phyloP scores from a whole-genome alignment of 2,113 vertebrate species.

The Misgurnus anguillicaudatus region DNA sequence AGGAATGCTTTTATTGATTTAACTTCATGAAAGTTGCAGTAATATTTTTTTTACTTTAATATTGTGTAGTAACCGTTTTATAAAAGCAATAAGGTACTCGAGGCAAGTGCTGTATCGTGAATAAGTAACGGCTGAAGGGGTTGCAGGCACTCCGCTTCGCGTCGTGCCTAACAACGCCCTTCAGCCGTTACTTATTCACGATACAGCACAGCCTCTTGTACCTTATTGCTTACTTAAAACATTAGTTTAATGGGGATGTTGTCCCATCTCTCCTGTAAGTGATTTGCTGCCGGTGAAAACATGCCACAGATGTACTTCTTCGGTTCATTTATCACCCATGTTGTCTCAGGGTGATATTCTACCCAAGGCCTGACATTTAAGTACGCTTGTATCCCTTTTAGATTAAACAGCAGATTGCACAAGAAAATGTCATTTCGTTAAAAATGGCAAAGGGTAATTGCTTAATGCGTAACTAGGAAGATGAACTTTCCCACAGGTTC shows the following conservation, averaged over 20 bases:
- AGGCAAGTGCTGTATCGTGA: too few relatives aligned
- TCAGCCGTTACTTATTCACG: too few relatives aligned
- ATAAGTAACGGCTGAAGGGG: too few relatives aligned
- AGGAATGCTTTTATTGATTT: too few relatives aligned
- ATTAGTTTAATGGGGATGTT: not conserved
- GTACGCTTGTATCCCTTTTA: not conserved
- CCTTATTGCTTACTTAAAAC: too few relatives aligned
- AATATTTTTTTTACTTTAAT: too few relatives aligned
- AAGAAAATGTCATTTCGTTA: not conserved
- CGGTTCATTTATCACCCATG: not conserved
- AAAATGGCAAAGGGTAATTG: not conserved
- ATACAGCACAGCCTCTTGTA: too few relatives aligned
- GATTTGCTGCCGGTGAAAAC: not conserved
- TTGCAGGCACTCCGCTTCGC: too few relatives aligned
- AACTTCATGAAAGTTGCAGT: too few relatives aligned
- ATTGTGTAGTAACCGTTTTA: too few relatives aligned
- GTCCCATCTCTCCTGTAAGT: not conserved
- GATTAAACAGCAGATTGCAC: not conserved
- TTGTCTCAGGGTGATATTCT: not conserved
- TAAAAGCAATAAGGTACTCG: too few relatives aligned
- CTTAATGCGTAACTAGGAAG: not conserved
- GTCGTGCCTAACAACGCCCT: too few relatives aligned
- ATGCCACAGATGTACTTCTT: not conserved
- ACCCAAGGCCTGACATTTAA: slow-evolving; percentile 15
- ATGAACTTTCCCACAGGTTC: not conserved